A percentile compares a stretch with the other conserved stretches of the same genome.
phyloP scores from a whole-genome alignment of 2,113 vertebrate species.

The Scomber japonicus region DNA sequence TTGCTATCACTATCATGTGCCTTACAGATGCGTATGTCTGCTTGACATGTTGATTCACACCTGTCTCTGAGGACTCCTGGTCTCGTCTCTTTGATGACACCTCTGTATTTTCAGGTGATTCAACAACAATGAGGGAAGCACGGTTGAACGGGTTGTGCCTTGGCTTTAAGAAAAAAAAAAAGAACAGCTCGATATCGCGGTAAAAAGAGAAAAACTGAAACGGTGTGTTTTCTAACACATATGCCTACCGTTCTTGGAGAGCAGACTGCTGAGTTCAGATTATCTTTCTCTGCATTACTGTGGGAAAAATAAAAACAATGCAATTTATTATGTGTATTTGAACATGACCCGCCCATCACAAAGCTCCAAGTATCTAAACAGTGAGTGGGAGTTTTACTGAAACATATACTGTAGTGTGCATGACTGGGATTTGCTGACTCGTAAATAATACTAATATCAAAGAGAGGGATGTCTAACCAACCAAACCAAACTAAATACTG shows the following conservation, averaged over 20 bases:
- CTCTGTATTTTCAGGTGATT: conserved; percentile 65
- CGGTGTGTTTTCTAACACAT: background rate
- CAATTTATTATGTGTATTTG: background rate
- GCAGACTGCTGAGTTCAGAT: conserved; percentile 27
- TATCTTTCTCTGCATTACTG: conserved; percentile 69
- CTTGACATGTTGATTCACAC: conserved; percentile 70
- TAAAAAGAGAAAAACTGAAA: conserved; percentile 3
- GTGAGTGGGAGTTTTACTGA: background rate
- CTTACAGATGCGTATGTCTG: background rate
- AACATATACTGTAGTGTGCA: background rate
- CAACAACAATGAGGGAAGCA: conserved; percentile 69
- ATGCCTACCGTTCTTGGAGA: conserved; percentile 77
- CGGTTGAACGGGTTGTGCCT: conserved; percentile 95
- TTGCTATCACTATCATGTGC: background rate
- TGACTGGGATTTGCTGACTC: conserved; percentile 33
- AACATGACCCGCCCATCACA: background rate
- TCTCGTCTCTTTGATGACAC: conserved; percentile 62
- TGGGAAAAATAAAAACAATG: background rate
- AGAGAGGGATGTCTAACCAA: background rate
- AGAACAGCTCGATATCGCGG: background rate
- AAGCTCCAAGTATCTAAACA: background rate
- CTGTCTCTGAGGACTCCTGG: conserved; percentile 73
- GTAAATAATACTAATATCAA: conserved; percentile 24
- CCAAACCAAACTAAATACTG: background rate
- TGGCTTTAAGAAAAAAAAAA: conserved; percentile 76